phyloP scores from a whole-genome alignment of 2,797 vertebrate genomes.

The Hippocampus kuda region DNA sequence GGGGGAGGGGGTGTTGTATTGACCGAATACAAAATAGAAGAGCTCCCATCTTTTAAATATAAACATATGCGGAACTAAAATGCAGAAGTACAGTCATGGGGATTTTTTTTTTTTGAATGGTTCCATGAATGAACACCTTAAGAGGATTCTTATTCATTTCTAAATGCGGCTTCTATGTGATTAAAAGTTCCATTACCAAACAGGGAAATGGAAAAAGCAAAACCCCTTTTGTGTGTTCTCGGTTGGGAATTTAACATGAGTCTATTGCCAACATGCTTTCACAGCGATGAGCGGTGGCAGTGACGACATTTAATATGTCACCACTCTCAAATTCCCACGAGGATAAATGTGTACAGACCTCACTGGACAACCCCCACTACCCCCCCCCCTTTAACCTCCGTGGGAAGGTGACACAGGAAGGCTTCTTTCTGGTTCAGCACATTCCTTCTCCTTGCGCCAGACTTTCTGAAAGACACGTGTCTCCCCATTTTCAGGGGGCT shows the following conservation, averaged over 20 bases:
- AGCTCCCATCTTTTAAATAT: background rate
- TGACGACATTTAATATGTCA: conserved; percentile 48
- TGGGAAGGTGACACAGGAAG: conserved; percentile 49
- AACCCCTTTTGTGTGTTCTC: conserved; percentile 3
- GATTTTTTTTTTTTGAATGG: background rate
- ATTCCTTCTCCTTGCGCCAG: conserved; percentile 36
- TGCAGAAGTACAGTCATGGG: background rate
- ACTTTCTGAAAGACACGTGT: conserved; percentile 23
- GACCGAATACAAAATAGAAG: background rate
- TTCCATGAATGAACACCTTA: background rate
- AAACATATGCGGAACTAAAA: conserved; percentile 1
- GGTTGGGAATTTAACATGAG: conserved; percentile 42
- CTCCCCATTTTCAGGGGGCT: background rate
- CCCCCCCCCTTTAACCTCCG: conserved; percentile 22
- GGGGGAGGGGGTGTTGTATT: background rate
- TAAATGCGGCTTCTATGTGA: background rate
- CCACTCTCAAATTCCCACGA: conserved; percentile 51
- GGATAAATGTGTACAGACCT: conserved; percentile 40
- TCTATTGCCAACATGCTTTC: conserved; percentile 32
- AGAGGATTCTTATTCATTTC: background rate
- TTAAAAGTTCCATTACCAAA: conserved; percentile 21
- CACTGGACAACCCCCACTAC: conserved; percentile 22
- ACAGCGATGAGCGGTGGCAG: conserved; percentile 29
- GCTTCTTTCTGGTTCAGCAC: conserved; percentile 51
- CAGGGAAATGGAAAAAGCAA: conserved; percentile 18